Evolutionary conservation across 2,888 invertebrate species (phyloP).

Genomic region (Kuschelorhynchus macadamiae): DNA sequence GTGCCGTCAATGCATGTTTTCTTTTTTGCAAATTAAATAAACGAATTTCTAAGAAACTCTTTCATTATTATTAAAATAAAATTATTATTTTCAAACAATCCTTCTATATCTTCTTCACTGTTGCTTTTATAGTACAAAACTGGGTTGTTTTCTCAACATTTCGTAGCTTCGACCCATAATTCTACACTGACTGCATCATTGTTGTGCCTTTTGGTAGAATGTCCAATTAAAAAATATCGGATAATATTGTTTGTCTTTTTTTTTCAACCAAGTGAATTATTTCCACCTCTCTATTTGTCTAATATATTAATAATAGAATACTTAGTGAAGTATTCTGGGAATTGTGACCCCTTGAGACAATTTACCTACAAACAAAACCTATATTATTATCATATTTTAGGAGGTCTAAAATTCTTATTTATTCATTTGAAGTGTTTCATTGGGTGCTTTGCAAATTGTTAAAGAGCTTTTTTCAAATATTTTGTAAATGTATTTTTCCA

Average conservation of each 20-base stretch:
- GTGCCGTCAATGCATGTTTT: conserved; percentile 27
- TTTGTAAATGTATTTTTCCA: no score
- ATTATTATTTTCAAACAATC: conserved; percentile 17
- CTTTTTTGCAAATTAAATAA: conserved; percentile 17
- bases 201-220: conserved; percentile 4
- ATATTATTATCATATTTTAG: no score
- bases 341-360: conserved; percentile 12
- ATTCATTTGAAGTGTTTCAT: no score
- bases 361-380: conserved; percentile 17
- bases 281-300: neutral
- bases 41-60: conserved; percentile 25
- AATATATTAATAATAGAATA: no score
- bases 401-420: no score
- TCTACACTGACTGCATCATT: conserved; percentile 23
- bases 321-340: neutral
- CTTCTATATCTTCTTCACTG: neutral
- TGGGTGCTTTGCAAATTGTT: no score
- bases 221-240: conserved; percentile 13
- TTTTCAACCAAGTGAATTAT: conserved; percentile 24
- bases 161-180: conserved; percentile 16
- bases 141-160: neutral
- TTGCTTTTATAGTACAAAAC: conserved; percentile 4
- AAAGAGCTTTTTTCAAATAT: no score
- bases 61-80: conserved; percentile 38
- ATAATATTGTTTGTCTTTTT: conserved; percentile 12